A percentile compares a stretch with the other conserved stretches of the same genome.
These are phyloP conservation scores for Chelonus formosanus DNA, from an alignment of 2,888 invertebrate genomes.

Conservation along the genomic window DNA sequence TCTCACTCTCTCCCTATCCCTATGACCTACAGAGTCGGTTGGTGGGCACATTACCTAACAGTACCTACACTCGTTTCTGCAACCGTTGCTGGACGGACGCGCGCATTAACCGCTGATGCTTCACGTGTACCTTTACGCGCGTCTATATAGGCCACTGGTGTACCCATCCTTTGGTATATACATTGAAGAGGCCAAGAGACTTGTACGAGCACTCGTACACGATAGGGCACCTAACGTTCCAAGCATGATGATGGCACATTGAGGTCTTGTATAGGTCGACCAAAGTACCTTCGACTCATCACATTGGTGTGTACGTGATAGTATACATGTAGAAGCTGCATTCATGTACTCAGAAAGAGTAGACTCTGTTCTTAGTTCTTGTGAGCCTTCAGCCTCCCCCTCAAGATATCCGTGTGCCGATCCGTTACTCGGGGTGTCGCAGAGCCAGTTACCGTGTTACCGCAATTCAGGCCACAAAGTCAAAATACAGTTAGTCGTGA, in stretches of 20 bases:
- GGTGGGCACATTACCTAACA: constrained; percentile 54
- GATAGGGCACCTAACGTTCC: no score
- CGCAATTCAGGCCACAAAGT: constrained; percentile 66
- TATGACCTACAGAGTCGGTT: constrained; percentile 55
- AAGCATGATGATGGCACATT: no score
- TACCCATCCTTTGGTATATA: constrained; percentile 32
- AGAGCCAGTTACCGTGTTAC: constrained; percentile 66
- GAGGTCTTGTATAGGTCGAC: no score
- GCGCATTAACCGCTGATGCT: constrained; percentile 34
- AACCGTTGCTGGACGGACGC: constrained; percentile 31
- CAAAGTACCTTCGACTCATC: no score
- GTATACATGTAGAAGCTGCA: no score
- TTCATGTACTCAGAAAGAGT: neutral
- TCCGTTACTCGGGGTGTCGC: constrained; percentile 63
- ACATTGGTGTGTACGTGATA: constrained; percentile 11
- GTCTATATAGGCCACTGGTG: constrained; percentile 36
- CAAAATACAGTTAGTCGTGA: constrained; percentile 65
- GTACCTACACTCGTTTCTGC: constrained; percentile 49
- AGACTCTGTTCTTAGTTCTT: constrained; percentile 11
- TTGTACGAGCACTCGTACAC: constrained; percentile 19
- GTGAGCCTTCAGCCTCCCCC: constrained; percentile 39
- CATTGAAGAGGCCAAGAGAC: constrained; percentile 9
- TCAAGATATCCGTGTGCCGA: constrained; percentile 38
- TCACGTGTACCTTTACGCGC: constrained; percentile 36
- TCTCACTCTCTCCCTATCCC: constrained; percentile 42